Evolutionary conservation across 2,888 invertebrate species (phyloP), one percentile per base, ranked within the genome.

Genomic region (Tolmerus cingulatus): DNA sequence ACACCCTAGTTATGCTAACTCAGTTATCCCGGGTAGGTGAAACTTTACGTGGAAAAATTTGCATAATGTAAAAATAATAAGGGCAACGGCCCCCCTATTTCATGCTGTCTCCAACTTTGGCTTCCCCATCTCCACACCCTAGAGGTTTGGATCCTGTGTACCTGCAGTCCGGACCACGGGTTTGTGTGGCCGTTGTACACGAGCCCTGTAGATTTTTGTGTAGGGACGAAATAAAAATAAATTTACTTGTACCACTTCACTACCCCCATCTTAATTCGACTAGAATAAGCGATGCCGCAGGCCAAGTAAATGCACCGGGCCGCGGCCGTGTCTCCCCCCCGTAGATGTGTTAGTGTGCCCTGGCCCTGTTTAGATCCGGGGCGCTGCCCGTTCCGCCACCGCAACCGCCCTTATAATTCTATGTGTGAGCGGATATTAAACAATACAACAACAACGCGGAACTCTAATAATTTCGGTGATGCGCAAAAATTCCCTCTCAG

Each of bases 381-480:
- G 19, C 23, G 43, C 27, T 78, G 55, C 30, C 82, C 55, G 23
- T 27, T 34, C 16, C 43, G 23, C 55, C 51, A 14, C 81, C 34
- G 8, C 14, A 27, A 5, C 57, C 37, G 46, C 16, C 43, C 27
- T 79, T 84, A 46, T 84, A 84, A 57, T 66, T 74, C 84, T 84
- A 84, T 84, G 84, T 84, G 84, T 84, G 81, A 84, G 84, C 57
- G 84, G 84, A 84, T 84, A 84, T 84, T 84, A 84, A 84, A 84
- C 57, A 84, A 66, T 84, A 84, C 74, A 84, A 43, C 84, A 84
- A 43, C 84, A 66, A 74, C 84, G 23, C 82, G 86, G 51, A 81
- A 81, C 87, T 88, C 88, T 88, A 87, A 87, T 88, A 88, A 88
- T 88, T 88, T 87, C 87, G 88, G 87, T 88, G 87, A 88, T 87